These are phyloP conservation scores for Pseudopipra pipra DNA, from an alignment of 2,113 vertebrate genomes.

Conservation along the genomic window DNA sequence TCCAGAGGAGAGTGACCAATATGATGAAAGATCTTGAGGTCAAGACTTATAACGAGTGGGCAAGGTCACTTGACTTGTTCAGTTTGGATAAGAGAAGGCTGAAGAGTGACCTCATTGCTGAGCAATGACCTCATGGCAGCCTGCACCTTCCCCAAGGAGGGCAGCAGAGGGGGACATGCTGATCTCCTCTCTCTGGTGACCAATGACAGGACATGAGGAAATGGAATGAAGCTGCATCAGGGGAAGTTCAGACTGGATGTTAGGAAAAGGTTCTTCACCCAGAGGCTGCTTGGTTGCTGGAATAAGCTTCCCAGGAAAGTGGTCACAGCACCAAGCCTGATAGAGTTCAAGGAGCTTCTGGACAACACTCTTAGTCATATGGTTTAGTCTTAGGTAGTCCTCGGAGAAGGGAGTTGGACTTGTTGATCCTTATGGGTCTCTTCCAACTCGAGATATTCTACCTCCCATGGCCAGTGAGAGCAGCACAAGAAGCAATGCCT, in stretches of 20 bases:
- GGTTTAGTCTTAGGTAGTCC: not conserved
- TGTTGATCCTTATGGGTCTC: not conserved
- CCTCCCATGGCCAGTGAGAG: not conserved
- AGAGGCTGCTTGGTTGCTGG: accelerated
- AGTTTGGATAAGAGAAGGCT: not conserved
- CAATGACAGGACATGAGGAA: accelerated
- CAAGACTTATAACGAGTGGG: accelerated
- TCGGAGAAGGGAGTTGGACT: not conserved
- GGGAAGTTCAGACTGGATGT: not conserved
- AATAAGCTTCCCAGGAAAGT: not conserved
- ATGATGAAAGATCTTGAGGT: not conserved
- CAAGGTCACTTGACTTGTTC: not conserved
- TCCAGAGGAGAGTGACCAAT: not conserved
- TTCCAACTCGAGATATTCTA: not conserved
- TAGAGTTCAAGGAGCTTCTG: not conserved
- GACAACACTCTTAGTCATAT: not conserved
- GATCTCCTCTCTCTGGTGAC: not conserved
- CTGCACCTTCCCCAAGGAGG: not conserved
- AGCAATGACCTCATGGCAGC: accelerated
- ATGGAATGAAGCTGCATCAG: not conserved
- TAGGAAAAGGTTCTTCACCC: not conserved
- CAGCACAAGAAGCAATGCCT: not conserved
- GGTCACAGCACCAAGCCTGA: not conserved
- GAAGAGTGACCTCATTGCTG: not conserved
- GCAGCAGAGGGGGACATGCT: accelerated